phyloP scores from a whole-genome alignment of 2,113 vertebrate species.

The Rhegmatorhina hoffmannsi region DNA sequence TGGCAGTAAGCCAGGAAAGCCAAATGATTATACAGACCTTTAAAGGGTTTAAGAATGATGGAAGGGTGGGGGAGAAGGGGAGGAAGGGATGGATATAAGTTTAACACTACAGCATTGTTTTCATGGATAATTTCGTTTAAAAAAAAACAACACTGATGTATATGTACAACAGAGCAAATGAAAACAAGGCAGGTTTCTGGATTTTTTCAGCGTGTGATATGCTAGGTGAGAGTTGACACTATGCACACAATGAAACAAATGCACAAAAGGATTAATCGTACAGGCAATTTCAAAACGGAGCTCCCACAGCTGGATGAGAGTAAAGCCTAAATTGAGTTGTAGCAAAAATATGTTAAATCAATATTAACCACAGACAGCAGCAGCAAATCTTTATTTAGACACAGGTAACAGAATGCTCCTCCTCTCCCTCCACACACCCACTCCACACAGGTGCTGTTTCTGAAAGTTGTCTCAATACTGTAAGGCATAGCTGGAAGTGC shows the following conservation, averaged over 20 bases:
- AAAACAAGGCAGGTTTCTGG: slow-evolving; percentile 33
- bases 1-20: slow-evolving; percentile 20
- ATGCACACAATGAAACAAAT: slow-evolving; percentile 9
- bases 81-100: neutral
- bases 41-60: neutral
- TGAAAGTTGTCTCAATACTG: neutral
- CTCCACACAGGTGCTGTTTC: neutral
- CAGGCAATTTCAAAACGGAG: slow-evolving; percentile 20
- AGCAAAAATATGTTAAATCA: slow-evolving; percentile 39
- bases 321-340: slow-evolving; percentile 21
- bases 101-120: slow-evolving; percentile 13
- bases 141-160: neutral
- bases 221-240: slow-evolving; percentile 28
- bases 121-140: neutral
- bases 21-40: neutral
- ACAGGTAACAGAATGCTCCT: neutral
- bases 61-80: neutral
- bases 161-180: neutral
- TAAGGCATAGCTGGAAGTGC: neutral
- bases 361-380: neutral
- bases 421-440: neutral
- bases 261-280: slow-evolving; percentile 16
- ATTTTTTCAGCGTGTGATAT: slow-evolving; percentile 30
- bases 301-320: slow-evolving; percentile 8
- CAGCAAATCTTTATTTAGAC: slow-evolving; percentile 26